phyloP scores from a whole-genome alignment of 2,113 vertebrate genomes.

The Cranoglanis bouderius region DNA sequence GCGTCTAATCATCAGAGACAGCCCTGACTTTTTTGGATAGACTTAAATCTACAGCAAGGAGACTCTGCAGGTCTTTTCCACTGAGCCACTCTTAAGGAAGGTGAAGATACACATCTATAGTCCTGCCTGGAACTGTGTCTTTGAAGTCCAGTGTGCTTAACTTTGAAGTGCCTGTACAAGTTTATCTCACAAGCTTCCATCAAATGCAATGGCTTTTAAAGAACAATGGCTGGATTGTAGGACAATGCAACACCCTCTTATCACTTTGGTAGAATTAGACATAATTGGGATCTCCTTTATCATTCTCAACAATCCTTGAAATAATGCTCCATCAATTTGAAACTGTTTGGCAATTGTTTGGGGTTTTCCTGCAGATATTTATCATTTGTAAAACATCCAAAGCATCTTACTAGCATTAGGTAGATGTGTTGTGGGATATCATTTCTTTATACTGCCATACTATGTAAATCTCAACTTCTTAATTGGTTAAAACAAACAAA shows the following conservation, averaged over 20 bases:
- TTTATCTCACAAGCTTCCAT: constrained; percentile 36
- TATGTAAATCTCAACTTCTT: not conserved
- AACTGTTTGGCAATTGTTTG: not conserved
- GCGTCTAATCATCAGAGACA: not conserved
- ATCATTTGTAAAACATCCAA: not conserved
- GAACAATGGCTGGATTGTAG: not conserved
- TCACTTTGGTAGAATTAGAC: not conserved
- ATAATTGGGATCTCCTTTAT: not conserved
- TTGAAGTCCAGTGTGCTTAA: constrained; percentile 19
- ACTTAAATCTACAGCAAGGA: not conserved
- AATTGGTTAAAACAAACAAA: too few species aligned
- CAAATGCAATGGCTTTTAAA: constrained; percentile 13
- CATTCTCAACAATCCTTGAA: not conserved
- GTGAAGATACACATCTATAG: constrained; percentile 34
- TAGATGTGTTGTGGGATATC: not conserved
- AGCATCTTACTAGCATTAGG: not conserved
- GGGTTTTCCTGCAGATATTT: not conserved
- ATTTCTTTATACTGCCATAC: not conserved
- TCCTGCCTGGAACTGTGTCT: constrained; percentile 25
- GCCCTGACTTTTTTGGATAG: constrained; percentile 3
- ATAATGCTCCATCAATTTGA: not conserved
- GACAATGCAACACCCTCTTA: not conserved
- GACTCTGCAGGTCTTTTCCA: constrained; percentile 30
- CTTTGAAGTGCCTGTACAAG: constrained; percentile 52
- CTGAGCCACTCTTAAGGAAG: constrained; percentile 7